Evolutionary conservation across 2,888 invertebrate genomes (phyloP).

Genomic region (Lycophotia porphyrea): DNA sequence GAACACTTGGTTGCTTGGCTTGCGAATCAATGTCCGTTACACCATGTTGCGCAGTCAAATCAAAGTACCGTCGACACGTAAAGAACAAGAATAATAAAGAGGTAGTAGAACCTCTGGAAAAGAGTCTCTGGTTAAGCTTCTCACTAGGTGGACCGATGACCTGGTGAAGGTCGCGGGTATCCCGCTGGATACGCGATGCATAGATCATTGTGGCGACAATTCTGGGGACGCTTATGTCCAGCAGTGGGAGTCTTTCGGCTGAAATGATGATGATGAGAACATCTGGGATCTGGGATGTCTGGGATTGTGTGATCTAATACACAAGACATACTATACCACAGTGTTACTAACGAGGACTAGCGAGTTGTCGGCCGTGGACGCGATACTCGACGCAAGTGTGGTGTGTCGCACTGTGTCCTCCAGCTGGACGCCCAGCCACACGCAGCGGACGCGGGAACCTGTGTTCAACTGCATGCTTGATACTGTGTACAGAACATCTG

Average conservation of each 20-base stretch:
- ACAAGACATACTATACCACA: conserved; percentile 22
- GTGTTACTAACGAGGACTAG: conserved; percentile 78
- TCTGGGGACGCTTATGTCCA: no score
- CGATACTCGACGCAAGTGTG: conserved; percentile 85
- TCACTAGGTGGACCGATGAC: no score
- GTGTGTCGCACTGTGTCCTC: conserved; percentile 81
- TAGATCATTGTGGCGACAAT: no score
- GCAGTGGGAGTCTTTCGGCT: no score
- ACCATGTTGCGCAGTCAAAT: not conserved
- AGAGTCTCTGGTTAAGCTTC: no score
- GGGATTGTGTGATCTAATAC: no score
- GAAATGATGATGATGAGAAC: no score
- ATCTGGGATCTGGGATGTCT: no score
- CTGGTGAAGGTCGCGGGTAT: no score
- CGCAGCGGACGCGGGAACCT: conserved; percentile 90
- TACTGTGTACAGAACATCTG: conserved; percentile 89
- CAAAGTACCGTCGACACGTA: not conserved
- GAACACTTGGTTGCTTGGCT: not conserved
- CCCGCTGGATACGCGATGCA: no score
- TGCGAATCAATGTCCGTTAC: not conserved
- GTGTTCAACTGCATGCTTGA: conserved; percentile 87
- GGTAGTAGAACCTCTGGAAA: not conserved
- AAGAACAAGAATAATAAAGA: not conserved
- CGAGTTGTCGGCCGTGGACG: conserved; percentile 88
- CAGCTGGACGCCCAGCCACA: conserved; percentile 90